phyloP scores from a whole-genome alignment of 2,113 vertebrate genomes.

The Daphoenositta chrysoptera region DNA sequence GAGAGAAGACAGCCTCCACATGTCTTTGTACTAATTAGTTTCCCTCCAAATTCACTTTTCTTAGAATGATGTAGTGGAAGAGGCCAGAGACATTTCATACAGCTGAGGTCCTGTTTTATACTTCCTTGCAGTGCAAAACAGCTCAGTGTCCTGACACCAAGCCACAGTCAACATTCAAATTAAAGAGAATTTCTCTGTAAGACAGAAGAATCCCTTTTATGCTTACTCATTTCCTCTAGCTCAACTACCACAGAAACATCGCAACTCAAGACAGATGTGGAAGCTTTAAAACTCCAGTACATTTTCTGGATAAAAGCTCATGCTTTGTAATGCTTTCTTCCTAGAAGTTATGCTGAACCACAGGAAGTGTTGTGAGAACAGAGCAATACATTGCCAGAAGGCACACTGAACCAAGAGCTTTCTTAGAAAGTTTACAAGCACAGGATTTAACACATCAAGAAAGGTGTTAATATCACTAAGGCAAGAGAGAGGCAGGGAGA shows the following conservation, averaged over 20 bases:
- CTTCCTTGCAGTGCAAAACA: not conserved
- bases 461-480: not conserved
- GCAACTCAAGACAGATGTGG: not conserved
- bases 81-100: not conserved
- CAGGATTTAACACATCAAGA: not conserved
- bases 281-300: not conserved
- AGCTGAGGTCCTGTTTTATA: not conserved
- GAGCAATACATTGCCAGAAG: not conserved
- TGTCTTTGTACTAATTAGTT: not conserved
- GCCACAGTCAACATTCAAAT: not conserved
- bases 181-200: not conserved
- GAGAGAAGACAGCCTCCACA: not conserved
- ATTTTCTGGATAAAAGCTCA: not conserved
- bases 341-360: not conserved
- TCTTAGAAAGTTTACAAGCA: not conserved
- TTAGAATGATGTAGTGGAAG: not conserved
- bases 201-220: not conserved
- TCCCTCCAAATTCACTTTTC: not conserved
- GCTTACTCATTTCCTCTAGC: not conserved
- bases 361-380: not conserved
- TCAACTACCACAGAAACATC: not conserved
- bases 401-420: not conserved
- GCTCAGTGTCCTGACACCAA: not conserved
- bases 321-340: not conserved
- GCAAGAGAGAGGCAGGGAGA: not conserved